Evolutionary conservation across 2,888 invertebrate species (phyloP).

Genomic region (Mactromeris polynyma): DNA sequence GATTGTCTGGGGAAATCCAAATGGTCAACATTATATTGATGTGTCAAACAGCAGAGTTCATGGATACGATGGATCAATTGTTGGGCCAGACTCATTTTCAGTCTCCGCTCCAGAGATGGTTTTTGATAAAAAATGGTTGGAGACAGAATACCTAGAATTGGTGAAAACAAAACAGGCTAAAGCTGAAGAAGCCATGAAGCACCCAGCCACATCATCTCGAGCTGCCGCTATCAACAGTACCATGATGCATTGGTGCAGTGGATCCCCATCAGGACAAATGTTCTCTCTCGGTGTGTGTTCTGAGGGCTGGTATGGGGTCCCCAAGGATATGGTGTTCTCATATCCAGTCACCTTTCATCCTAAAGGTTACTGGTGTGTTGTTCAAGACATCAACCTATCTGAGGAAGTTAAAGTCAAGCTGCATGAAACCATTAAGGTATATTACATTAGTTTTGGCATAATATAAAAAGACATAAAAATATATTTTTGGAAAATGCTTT

Average conservation of each 20-base stretch:
- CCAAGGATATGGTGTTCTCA: conserved; percentile 86
- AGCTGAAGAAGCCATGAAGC: conserved; percentile 72
- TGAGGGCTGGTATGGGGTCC: conserved; percentile 86
- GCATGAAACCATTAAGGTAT: conserved; percentile 78
- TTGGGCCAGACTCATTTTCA: conserved; percentile 85
- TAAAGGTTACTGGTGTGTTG: conserved; percentile 84
- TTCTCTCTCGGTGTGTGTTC: conserved; percentile 85
- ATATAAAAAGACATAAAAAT: no score
- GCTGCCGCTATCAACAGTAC: conserved; percentile 79
- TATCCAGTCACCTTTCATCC: conserved; percentile 84
- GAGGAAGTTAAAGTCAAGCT: conserved; percentile 77
- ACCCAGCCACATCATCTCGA: conserved; percentile 73
- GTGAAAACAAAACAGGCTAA: conserved; percentile 69
- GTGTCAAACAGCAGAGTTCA: conserved; percentile 80
- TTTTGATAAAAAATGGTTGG: conserved; percentile 85
- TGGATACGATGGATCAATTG: conserved; percentile 85
- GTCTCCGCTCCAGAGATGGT: conserved; percentile 83
- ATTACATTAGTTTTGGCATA: no score
- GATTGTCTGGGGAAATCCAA: conserved; percentile 85
- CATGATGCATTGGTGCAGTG: conserved; percentile 84
- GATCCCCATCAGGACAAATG: conserved; percentile 82
- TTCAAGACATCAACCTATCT: conserved; percentile 82
- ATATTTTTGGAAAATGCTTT: no score
- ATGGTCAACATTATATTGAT: conserved; percentile 78
- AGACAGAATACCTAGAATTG: conserved; percentile 80